Percentiles rank a stretch among this genome's conserved stretches.
phyloP scores from a whole-genome alignment of 2,113 vertebrate genomes.

The Xenopus tropicalis region DNA sequence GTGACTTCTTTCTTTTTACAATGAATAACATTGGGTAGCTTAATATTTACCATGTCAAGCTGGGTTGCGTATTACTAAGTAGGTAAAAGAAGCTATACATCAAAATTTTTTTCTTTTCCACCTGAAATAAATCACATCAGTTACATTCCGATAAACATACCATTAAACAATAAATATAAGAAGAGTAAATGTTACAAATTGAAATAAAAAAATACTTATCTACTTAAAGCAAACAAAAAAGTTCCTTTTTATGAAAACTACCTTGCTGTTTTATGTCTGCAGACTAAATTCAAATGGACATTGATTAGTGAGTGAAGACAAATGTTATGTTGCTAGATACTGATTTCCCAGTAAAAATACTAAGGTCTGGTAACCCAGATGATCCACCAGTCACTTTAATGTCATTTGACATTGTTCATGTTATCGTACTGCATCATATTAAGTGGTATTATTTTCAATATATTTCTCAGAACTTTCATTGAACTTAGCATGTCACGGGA shows the following conservation, averaged over 20 bases:
- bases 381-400: slow-evolving; percentile 50
- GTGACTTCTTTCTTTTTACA: slow-evolving; percentile 12
- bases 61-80: slow-evolving; percentile 3
- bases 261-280: neutral
- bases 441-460: slow-evolving; percentile 67
- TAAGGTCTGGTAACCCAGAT: slow-evolving; percentile 38
- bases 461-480: slow-evolving; percentile 65
- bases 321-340: slow-evolving; percentile 13
- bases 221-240: neutral
- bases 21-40: slow-evolving; percentile 10
- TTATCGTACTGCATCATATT: slow-evolving; percentile 59
- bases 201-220: neutral
- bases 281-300: slow-evolving; percentile 11
- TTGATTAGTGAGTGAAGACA: slow-evolving; percentile 26
- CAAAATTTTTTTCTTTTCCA: neutral
- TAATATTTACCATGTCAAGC: neutral
- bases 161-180: too few relatives aligned
- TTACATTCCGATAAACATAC: neutral
- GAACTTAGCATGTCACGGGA: slow-evolving; percentile 70
- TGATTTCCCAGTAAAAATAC: slow-evolving; percentile 33
- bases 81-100: neutral
- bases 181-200: too few relatives aligned
- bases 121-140: neutral
- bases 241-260: slow-evolving; percentile 19
- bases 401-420: slow-evolving; percentile 48